phyloP scores from a whole-genome alignment of 2,797 vertebrate genomes.

The Periparus ater region DNA sequence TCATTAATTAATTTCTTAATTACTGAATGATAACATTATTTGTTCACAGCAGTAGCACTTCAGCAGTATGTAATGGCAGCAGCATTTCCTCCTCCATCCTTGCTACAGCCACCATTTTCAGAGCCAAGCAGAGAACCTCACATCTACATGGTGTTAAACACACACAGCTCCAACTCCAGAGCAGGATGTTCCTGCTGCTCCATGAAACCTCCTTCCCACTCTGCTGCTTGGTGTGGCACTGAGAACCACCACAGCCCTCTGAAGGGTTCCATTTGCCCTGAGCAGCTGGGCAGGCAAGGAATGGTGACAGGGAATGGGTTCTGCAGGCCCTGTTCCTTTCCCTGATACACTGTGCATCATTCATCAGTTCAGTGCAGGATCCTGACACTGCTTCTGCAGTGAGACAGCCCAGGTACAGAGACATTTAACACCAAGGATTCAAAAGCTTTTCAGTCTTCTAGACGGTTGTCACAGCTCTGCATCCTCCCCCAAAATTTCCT shows the following conservation, averaged over 20 bases:
- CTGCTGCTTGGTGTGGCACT: background rate
- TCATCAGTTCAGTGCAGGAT: background rate
- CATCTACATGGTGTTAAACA: background rate
- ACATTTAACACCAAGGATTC: background rate
- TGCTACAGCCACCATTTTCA: background rate
- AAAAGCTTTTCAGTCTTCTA: background rate
- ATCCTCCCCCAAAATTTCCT: background rate
- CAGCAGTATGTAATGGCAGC: background rate
- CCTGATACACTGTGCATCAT: background rate
- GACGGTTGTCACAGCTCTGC: background rate
- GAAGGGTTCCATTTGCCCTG: background rate
- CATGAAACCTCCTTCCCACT: background rate
- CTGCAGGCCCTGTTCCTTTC: background rate
- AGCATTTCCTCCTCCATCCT: background rate
- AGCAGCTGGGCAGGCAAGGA: background rate
- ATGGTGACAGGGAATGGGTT: background rate
- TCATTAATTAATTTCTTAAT: slow-evolving; percentile 47
- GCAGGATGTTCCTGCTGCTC: background rate
- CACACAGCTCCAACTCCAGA: background rate
- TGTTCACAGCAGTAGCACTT: slow-evolving; percentile 9
- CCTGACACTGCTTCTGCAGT: background rate
- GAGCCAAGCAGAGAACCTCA: background rate
- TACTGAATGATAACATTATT: slow-evolving; percentile 7
- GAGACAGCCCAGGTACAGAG: background rate
- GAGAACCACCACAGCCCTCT: background rate